A percentile compares a stretch with the other conserved stretches of the same genome.
Conservation (phyloP, 1,140 invertebrate species). For the Marisa cornuarietis region DNA sequence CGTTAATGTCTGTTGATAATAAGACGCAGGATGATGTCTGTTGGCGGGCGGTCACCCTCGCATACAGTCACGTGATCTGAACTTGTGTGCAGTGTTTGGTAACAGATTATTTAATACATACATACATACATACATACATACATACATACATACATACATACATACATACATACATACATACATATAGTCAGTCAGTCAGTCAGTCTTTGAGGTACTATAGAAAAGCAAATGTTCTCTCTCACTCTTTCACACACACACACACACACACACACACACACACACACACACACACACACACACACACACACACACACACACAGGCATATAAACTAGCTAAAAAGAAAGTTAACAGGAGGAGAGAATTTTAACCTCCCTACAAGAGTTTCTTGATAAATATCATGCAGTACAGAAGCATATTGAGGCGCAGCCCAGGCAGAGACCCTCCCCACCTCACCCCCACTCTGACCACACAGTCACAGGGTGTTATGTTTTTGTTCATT, state of each 20-base stretch:
- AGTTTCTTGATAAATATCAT: not conserved
- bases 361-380: not conserved
- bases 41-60: too few species aligned
- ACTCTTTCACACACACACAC: not conserved
- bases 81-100: too few species aligned
- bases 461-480: not conserved
- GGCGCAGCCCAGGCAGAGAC: too few species aligned
- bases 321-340: not conserved
- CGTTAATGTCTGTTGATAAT: too few species aligned
- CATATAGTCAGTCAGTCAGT: not conserved
- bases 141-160: not conserved
- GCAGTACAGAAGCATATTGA: not conserved
- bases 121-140: not conserved
- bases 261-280: not conserved
- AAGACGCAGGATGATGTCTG: too few species aligned
- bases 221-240: not conserved
- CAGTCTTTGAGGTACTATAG: not conserved
- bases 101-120: not conserved
- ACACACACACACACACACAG: constrained; percentile 1
- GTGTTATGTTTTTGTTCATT: not conserved
- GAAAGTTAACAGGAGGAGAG: not conserved
- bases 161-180: not conserved
- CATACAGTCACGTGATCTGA: too few species aligned
- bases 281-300: not conserved
- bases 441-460: not conserved